Evolutionary conservation across 2,888 invertebrate genomes (phyloP).

Genomic region (Hydriomena furcata): DNA sequence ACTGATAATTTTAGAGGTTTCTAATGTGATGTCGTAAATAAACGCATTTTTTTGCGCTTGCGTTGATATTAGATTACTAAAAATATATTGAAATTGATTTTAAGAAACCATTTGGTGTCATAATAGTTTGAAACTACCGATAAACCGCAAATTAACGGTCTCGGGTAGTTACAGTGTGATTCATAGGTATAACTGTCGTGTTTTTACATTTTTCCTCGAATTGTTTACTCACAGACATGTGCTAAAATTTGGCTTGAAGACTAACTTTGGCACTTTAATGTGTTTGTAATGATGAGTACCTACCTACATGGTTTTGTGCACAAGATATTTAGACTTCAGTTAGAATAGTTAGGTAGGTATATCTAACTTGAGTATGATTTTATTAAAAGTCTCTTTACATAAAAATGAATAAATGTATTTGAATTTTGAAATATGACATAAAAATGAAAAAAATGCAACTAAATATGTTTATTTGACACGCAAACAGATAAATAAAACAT

Average conservation of each 20-base stretch:
- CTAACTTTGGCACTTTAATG: constrained; percentile 31
- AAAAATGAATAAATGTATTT: too few species aligned
- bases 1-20: too few species aligned
- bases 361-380: neutral
- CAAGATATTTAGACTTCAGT: constrained; percentile 32
- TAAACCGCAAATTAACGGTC: constrained; percentile 64
- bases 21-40: too few species aligned
- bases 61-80: too few species aligned
- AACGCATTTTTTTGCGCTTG: too few species aligned
- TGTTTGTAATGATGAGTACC: constrained; percentile 12
- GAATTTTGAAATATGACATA: too few species aligned
- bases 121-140: neutral
- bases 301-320: constrained; percentile 25
- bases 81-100: too few species aligned
- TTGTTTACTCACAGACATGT: constrained; percentile 64
- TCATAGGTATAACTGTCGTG: constrained; percentile 76
- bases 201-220: constrained; percentile 65
- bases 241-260: constrained; percentile 55
- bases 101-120: too few species aligned
- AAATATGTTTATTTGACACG: too few species aligned
- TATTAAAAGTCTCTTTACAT: neutral
- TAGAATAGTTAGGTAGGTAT: neutral
- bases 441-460: too few species aligned
- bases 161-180: constrained; percentile 66
- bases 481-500: too few species aligned